These are phyloP conservation scores for Amphiura filiformis DNA, from an alignment of 35 echinoderm and acorn worm species.

Conservation along the genomic window DNA sequence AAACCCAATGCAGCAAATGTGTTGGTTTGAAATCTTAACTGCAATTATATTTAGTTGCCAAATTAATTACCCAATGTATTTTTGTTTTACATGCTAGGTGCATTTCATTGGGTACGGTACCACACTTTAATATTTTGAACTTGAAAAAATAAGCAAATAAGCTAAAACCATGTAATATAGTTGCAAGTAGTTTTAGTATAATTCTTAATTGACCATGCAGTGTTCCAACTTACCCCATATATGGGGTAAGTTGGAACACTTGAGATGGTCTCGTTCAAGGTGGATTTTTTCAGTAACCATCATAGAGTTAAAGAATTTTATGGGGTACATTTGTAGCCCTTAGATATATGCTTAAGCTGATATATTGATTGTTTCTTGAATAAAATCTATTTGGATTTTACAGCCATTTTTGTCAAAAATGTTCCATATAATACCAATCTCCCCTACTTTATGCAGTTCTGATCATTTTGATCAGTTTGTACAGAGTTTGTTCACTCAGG, in stretches of 20 bases:
- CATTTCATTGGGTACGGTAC: no score
- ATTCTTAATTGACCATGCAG: neutral
- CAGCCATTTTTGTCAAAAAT: neutral
- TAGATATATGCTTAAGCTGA: neutral
- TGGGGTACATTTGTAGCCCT: neutral
- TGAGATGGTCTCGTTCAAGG: neutral
- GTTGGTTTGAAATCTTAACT: no score
- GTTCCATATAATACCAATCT: neutral
- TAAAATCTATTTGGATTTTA: neutral
- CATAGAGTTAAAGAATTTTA: neutral
- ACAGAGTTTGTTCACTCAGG: no score
- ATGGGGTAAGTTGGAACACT: neutral
- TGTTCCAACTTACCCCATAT: neutral
- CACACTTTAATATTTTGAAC: neutral
- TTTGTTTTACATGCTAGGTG: no score
- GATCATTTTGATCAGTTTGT: no score
- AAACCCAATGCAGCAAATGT: no score
- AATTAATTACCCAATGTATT: no score
- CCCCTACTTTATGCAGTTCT: no score
- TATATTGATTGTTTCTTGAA: neutral
- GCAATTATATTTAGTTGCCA: no score
- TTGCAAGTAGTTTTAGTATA: neutral
- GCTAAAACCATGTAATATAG: neutral
- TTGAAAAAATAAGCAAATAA: no score
- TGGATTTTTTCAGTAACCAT: neutral